phyloP scores from a whole-genome alignment of 2,113 vertebrate genomes.

The Oncorhynchus keta region DNA sequence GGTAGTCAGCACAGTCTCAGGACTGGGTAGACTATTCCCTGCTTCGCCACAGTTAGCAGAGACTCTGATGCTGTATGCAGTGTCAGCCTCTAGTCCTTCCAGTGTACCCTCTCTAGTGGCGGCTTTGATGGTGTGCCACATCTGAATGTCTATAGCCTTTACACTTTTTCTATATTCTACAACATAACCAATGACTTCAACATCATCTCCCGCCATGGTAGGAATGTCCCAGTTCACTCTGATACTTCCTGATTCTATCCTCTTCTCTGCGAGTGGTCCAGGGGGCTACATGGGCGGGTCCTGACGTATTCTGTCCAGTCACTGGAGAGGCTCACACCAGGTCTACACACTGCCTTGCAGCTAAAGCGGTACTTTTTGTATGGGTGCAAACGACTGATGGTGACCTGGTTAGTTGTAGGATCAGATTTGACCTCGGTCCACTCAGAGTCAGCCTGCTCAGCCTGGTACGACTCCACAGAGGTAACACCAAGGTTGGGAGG shows the following conservation, averaged over 20 bases:
- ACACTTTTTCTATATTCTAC: conserved; percentile 26
- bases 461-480: conserved; percentile 22
- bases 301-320: conserved; percentile 16
- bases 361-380: conserved; percentile 22
- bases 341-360: conserved; percentile 36
- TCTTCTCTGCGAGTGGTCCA: conserved; percentile 21
- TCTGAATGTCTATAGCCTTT: background rate
- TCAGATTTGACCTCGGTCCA: conserved; percentile 34
- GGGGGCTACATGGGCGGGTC: conserved; percentile 38
- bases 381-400: background rate
- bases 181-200: conserved; percentile 24
- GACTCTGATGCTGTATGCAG: conserved; percentile 29
- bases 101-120: conserved; percentile 27
- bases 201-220: conserved; percentile 27
- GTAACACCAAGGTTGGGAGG: conserved; percentile 6
- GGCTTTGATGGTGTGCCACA: conserved; percentile 23
- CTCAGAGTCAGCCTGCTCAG: background rate
- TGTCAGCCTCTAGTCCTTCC: conserved; percentile 18
- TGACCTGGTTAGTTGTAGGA: background rate
- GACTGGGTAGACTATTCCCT: conserved; percentile 27
- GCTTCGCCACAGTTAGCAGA: conserved; percentile 23
- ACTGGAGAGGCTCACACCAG: conserved; percentile 33
- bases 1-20: conserved; percentile 19
- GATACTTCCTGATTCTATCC: background rate
- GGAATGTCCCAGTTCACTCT: conserved; percentile 40